Evolutionary conservation across 2,797 vertebrate species (phyloP).

Genomic region (Argentina silus): DNA sequence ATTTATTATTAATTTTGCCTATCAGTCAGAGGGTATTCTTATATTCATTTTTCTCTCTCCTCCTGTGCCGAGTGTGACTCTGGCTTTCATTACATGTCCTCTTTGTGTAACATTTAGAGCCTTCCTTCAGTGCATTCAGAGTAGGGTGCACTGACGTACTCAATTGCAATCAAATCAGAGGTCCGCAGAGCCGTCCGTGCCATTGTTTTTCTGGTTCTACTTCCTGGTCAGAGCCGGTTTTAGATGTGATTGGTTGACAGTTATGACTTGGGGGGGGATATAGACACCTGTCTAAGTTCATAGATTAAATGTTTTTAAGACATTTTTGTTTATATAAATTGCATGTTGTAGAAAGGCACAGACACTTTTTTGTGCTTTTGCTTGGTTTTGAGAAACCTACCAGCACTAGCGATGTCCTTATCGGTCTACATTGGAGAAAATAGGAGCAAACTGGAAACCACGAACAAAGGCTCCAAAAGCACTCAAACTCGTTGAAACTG

Average conservation of each 20-base stretch:
- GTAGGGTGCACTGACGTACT: neutral
- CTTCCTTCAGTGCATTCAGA: neutral
- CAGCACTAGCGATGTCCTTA: no score
- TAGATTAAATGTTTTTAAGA: conserved; percentile 37
- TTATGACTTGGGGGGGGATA: conserved; percentile 1
- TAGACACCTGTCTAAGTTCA: conserved; percentile 21
- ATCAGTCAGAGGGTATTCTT: conserved; percentile 28
- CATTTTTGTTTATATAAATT: no score
- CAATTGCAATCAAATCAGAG: neutral
- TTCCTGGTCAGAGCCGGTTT: conserved; percentile 5
- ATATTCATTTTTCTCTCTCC: conserved; percentile 34
- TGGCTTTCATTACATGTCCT: conserved; percentile 26
- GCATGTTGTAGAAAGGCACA: no score
- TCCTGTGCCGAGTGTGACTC: conserved; percentile 1
- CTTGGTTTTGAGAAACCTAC: no score
- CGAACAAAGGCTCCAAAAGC: no score
- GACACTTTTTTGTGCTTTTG: no score
- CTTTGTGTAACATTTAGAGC: conserved; percentile 11
- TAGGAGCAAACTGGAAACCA: no score
- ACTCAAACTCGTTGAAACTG: no score
- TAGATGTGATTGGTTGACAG: conserved; percentile 10
- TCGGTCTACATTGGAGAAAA: no score
- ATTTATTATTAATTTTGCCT: conserved; percentile 32
- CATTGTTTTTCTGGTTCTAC: conserved; percentile 3
- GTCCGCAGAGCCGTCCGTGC: neutral